These are phyloP conservation scores for Erebia ligea DNA, from an alignment of 2,888 invertebrate species.

Conservation along the genomic window DNA sequence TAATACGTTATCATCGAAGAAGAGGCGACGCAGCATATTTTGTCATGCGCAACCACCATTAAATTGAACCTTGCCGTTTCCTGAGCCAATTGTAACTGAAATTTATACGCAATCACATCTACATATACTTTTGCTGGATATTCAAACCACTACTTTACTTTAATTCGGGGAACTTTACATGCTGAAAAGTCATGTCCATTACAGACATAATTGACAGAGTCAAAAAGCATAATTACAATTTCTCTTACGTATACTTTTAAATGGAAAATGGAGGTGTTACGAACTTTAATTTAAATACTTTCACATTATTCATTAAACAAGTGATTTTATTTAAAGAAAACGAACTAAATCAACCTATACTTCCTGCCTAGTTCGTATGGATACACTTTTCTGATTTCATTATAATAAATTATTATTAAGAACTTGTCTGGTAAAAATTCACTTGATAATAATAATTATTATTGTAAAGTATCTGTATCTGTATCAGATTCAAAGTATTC, in stretches of 20 bases:
- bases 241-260: slow-evolving; percentile 21
- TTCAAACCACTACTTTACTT: slow-evolving; percentile 25
- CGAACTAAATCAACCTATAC: too few relatives aligned
- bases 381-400: too few relatives aligned
- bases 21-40: slow-evolving; percentile 64
- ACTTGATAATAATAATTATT: too few relatives aligned
- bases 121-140: slow-evolving; percentile 36
- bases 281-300: background rate
- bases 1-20: slow-evolving; percentile 43
- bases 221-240: slow-evolving; percentile 29
- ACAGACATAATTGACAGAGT: slow-evolving; percentile 23
- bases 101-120: slow-evolving; percentile 46
- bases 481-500: too few relatives aligned
- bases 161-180: slow-evolving; percentile 21
- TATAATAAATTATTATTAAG: too few relatives aligned
- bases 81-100: slow-evolving; percentile 73
- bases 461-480: too few relatives aligned
- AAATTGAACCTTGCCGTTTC: slow-evolving; percentile 78
- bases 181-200: slow-evolving; percentile 32
- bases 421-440: too few relatives aligned
- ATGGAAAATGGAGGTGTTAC: slow-evolving; percentile 10
- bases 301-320: background rate
- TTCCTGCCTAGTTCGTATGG: too few relatives aligned
- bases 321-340: too few relatives aligned
- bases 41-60: slow-evolving; percentile 76